Conservation (phyloP, 2,113 vertebrate species). For the Motacilla tschutschensis region DNA sequence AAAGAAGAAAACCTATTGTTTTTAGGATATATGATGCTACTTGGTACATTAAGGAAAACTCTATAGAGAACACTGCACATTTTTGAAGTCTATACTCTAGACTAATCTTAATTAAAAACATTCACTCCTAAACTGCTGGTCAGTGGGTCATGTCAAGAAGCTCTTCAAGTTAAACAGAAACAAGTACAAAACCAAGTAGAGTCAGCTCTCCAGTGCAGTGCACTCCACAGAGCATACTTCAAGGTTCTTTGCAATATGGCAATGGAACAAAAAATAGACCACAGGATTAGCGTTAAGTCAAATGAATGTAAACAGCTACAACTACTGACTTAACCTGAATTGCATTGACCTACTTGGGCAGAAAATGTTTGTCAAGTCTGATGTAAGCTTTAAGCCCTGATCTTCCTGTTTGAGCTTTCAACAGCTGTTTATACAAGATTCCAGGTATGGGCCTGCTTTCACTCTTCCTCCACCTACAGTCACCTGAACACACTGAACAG, state of each 20-base stretch:
- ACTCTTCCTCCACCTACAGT: not conserved
- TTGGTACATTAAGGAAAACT: not conserved
- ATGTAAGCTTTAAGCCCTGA: conserved; percentile 14
- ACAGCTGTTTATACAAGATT: not conserved
- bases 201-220: not conserved
- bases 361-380: conserved; percentile 47
- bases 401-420: not conserved
- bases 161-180: not conserved
- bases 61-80: not conserved
- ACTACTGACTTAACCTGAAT: conserved; percentile 53
- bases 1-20: not conserved
- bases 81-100: not conserved
- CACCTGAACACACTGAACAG: not conserved
- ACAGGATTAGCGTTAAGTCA: conserved; percentile 6
- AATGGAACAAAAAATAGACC: conserved; percentile 33
- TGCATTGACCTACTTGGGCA: conserved; percentile 57
- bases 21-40: not conserved
- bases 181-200: not conserved
- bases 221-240: not conserved
- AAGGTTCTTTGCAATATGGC: not conserved
- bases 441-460: conserved; percentile 10
- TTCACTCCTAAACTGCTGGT: not conserved
- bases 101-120: not conserved
- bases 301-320: conserved; percentile 44
- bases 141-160: not conserved